phyloP scores from a whole-genome alignment of 2,888 invertebrate species.

The Pyrrhosoma nymphula region DNA sequence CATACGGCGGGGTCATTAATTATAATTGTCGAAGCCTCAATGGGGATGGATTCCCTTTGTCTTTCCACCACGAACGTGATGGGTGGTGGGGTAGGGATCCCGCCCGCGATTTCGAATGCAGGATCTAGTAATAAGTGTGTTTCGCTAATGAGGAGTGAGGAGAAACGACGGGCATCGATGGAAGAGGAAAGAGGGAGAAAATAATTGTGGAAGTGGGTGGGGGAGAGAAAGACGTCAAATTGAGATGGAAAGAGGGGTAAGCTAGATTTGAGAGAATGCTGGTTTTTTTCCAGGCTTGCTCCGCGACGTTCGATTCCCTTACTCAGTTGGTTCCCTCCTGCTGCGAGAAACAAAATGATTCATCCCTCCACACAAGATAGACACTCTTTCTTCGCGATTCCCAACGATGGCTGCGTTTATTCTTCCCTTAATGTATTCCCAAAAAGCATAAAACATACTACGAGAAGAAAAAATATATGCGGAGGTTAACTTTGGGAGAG shows the following conservation, averaged over 20 bases:
- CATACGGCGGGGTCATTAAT: slow-evolving; percentile 55
- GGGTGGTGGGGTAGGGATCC: neutral
- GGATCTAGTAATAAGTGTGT: slow-evolving; percentile 56
- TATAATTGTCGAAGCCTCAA: slow-evolving; percentile 59
- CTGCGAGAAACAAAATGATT: neutral
- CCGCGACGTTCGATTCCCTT: neutral
- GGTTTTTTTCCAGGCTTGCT: neutral
- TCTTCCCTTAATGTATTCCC: too few relatives aligned
- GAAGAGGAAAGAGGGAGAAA: neutral
- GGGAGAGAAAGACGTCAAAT: neutral
- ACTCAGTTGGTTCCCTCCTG: neutral
- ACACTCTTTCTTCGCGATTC: neutral
- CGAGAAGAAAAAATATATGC: neutral
- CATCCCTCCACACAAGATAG: neutral
- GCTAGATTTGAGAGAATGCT: neutral
- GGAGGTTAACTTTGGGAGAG: neutral
- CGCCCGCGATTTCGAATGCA: slow-evolving; percentile 40
- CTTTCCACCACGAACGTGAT: neutral
- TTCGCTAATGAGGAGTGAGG: slow-evolving; percentile 52
- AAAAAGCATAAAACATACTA: too few relatives aligned
- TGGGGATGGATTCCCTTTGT: slow-evolving; percentile 38
- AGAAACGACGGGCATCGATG: neutral
- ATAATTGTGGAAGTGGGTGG: neutral
- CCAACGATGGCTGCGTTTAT: too few relatives aligned
- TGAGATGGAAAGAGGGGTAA: neutral